A percentile compares a stretch with the other conserved stretches of the same genome.
These are phyloP conservation scores for Diachasmimorpha longicaudata DNA, from an alignment of 1,140 invertebrate species.

Conservation along the genomic window DNA sequence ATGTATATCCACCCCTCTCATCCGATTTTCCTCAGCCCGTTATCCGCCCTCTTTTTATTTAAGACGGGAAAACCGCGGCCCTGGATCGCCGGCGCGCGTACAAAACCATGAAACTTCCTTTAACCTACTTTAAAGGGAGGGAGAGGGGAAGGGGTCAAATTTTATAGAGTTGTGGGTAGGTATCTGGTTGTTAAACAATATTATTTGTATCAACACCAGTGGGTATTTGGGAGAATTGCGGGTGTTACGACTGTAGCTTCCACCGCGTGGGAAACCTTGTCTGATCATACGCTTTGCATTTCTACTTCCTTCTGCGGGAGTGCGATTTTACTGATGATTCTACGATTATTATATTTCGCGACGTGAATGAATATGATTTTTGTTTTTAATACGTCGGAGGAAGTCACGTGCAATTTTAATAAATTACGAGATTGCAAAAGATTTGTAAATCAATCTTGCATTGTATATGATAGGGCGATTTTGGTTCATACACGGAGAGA, in stretches of 20 bases:
- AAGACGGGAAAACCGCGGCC: neutral
- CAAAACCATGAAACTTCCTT: slow-evolving; percentile 43
- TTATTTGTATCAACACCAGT: too few species aligned
- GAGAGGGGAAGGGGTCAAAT: too few species aligned
- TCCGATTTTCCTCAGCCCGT: neutral
- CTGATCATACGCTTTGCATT: neutral
- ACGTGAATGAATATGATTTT: too few species aligned
- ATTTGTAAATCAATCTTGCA: too few species aligned
- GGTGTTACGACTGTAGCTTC: too few species aligned
- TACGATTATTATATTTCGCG: too few species aligned
- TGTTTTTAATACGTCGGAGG: too few species aligned
- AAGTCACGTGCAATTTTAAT: too few species aligned
- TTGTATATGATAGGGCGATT: too few species aligned
- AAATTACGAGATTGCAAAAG: too few species aligned
- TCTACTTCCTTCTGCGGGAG: neutral
- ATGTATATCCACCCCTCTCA: neutral
- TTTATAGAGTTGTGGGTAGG: slow-evolving; percentile 45
- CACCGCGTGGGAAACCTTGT: neutral
- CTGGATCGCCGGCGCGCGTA: neutral
- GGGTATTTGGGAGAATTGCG: too few species aligned
- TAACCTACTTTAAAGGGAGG: slow-evolving; percentile 53
- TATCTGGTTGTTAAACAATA: neutral
- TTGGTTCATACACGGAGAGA: too few species aligned
- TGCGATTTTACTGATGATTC: neutral
- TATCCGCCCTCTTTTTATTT: slow-evolving; percentile 6